These are phyloP conservation scores for Anisognathus igniventris DNA, from an alignment of 2,797 vertebrate species.

Conservation along the genomic window DNA sequence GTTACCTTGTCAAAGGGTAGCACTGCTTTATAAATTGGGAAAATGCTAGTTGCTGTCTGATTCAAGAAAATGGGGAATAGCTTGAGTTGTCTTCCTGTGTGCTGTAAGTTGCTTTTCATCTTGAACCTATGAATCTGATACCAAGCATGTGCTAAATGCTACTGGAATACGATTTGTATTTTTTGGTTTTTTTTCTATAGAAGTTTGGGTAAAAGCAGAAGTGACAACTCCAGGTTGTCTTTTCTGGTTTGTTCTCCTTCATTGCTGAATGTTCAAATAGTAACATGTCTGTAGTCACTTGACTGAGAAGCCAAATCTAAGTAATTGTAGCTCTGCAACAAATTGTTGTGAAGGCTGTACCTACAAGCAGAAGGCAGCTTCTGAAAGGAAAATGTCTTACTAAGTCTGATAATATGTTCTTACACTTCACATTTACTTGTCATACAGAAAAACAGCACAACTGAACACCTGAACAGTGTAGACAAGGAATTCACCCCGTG, in stretches of 20 bases:
- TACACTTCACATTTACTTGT: background rate
- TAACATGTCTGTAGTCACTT: background rate
- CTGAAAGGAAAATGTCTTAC: background rate
- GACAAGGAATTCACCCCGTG: background rate
- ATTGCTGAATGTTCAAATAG: background rate
- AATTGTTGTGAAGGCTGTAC: background rate
- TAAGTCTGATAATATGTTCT: background rate
- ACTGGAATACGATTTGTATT: rapidly evolving
- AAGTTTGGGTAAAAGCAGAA: background rate
- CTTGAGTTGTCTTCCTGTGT: background rate
- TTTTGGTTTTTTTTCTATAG: background rate
- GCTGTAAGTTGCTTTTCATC: background rate
- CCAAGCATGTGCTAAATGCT: background rate
- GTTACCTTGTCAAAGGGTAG: background rate
- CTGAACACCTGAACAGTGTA: background rate
- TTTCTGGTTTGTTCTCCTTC: background rate
- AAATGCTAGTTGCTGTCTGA: background rate
- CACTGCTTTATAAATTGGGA: background rate
- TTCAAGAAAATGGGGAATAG: background rate
- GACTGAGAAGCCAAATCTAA: background rate
- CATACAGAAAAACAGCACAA: background rate
- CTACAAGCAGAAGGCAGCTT: background rate
- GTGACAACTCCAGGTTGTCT: background rate
- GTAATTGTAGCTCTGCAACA: background rate
- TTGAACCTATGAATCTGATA: background rate